Evolutionary conservation across 2,888 invertebrate genomes (phyloP).

Genomic region (Tromatobia lineatoria): DNA sequence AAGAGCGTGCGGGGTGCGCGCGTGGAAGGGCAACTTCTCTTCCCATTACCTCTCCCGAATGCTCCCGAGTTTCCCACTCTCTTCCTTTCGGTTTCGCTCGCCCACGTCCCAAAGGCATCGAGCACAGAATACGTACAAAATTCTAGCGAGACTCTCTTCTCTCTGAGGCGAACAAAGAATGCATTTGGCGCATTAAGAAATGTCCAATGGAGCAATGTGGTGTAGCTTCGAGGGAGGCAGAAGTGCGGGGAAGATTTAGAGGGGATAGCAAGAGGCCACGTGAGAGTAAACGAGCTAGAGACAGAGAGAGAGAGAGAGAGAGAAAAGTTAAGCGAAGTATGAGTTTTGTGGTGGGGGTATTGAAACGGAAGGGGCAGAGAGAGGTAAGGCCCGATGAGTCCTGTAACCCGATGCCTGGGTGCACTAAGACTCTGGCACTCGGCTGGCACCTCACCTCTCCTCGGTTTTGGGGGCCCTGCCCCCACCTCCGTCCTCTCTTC

Average conservation of each 20-base stretch:
- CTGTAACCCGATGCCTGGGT: slow-evolving; percentile 78
- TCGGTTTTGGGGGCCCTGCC: slow-evolving; percentile 49
- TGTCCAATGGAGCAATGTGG: slow-evolving; percentile 35
- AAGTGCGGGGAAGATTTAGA: slow-evolving; percentile 49
- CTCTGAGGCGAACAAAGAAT: slow-evolving; percentile 74
- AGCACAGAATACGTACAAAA: slow-evolving; percentile 48
- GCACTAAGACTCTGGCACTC: slow-evolving; percentile 53
- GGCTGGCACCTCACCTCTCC: slow-evolving; percentile 31
- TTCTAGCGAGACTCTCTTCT: slow-evolving; percentile 3
- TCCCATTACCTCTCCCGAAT: slow-evolving; percentile 40
- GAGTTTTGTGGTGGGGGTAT: slow-evolving; percentile 39
- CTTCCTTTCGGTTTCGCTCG: neutral
- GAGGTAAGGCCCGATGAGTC: slow-evolving; percentile 61
- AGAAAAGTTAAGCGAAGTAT: neutral
- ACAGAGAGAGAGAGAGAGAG: too few relatives aligned
- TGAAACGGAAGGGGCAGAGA: slow-evolving; percentile 47
- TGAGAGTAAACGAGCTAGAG: slow-evolving; percentile 19
- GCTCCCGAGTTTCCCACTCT: slow-evolving; percentile 26
- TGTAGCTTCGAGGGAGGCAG: slow-evolving; percentile 61
- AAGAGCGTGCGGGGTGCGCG: neutral
- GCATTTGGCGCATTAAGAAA: slow-evolving; percentile 75
- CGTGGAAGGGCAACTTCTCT: slow-evolving; percentile 49
- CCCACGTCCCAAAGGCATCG: slow-evolving; percentile 37
- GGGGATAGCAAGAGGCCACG: neutral
- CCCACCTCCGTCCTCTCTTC: slow-evolving; percentile 58